Percentiles rank a stretch among this genome's conserved stretches.
phyloP scores from a whole-genome alignment of 2,888 invertebrate genomes.

The Standfussiana lucernea region DNA sequence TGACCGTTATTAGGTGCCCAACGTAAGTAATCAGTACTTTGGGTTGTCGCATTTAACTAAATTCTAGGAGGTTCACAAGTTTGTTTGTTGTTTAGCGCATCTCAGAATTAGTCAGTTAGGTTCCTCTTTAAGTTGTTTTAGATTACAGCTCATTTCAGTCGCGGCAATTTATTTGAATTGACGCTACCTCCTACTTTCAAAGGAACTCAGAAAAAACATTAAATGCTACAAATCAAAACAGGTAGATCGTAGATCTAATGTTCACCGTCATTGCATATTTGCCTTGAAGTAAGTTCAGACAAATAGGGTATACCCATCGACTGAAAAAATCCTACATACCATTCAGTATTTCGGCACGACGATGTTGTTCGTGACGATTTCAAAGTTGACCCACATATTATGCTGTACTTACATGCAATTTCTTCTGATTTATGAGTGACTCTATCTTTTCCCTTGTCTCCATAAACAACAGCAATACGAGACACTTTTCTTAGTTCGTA shows the following conservation, averaged over 20 bases:
- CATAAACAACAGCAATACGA: conserved; percentile 24
- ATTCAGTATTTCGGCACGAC: not conserved
- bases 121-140: not conserved
- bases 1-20: not conserved
- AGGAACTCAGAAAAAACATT: not conserved
- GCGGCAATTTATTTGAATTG: not conserved
- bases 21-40: not conserved
- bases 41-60: not conserved
- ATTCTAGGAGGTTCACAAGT: not conserved
- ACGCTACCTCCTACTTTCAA: not conserved
- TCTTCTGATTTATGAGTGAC: conserved; percentile 10
- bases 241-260: not conserved
- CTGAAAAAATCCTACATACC: not conserved
- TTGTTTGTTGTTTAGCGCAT: not conserved
- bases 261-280: not conserved
- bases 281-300: not conserved
- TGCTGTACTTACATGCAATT: not conserved
- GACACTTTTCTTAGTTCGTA: conserved; percentile 32
- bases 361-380: conserved; percentile 5
- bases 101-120: not conserved
- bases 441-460: not conserved
- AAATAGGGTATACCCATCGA: not conserved
- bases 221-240: not conserved
- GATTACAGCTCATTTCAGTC: not conserved
- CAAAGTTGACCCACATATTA: conserved; percentile 28